phyloP scores from a whole-genome alignment of 2,888 invertebrate species.

The Nomada lathburiana region DNA sequence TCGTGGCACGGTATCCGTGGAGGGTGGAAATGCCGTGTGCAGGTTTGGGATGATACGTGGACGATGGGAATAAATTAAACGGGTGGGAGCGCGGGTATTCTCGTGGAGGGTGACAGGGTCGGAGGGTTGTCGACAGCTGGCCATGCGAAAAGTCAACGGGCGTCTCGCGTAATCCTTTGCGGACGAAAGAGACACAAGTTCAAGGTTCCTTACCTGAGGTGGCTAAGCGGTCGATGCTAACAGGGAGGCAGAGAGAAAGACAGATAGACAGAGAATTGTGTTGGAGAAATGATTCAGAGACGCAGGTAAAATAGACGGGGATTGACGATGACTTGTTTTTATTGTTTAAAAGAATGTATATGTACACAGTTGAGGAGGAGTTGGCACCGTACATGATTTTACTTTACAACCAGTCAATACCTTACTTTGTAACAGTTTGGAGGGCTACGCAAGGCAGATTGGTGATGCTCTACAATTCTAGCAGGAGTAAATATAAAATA shows the following conservation, averaged over 20 bases:
- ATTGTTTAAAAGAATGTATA: constrained; percentile 40
- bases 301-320: constrained; percentile 16
- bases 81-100: background rate
- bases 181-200: background rate
- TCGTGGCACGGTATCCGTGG: background rate
- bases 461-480: constrained; percentile 14
- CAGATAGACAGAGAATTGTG: background rate
- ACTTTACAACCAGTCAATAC: constrained; percentile 2
- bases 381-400: constrained; percentile 13
- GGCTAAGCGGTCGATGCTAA: background rate
- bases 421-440: background rate
- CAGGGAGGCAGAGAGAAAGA: background rate
- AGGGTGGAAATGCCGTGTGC: background rate
- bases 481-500: background rate
- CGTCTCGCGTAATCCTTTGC: background rate
- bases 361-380: constrained; percentile 38
- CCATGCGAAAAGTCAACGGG: background rate
- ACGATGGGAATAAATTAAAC: background rate
- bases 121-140: background rate
- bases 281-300: constrained; percentile 39
- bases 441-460: constrained; percentile 2
- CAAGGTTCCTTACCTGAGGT: constrained; percentile 38
- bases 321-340: constrained; percentile 29
- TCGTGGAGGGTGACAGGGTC: background rate
- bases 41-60: background rate